Percentiles rank a stretch among this genome's conserved stretches.
Evolutionary conservation across 2,797 vertebrate species (phyloP).

Genomic region (Smutsia temminckii): DNA sequence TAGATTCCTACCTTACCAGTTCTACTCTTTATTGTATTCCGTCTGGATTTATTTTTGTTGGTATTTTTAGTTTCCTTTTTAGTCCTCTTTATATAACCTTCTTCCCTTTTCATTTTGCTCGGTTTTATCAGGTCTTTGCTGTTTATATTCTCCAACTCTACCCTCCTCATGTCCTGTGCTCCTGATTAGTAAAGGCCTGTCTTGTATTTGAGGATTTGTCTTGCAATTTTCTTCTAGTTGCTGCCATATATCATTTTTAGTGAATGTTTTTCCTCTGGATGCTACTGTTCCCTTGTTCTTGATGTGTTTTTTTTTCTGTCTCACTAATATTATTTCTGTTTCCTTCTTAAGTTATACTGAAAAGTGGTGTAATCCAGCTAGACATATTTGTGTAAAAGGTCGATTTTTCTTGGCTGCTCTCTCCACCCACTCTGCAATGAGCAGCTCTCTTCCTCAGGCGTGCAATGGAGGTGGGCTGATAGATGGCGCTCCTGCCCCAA

Average conservation of each 20-base stretch:
- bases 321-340: not conserved
- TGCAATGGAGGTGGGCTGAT: not conserved
- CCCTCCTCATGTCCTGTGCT: not conserved
- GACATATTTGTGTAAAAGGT: not conserved
- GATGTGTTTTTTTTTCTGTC: not conserved
- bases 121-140: not conserved
- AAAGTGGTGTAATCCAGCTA: not conserved
- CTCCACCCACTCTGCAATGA: accelerated
- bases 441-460: not conserved
- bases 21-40: not conserved
- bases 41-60: not conserved
- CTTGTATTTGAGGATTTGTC: not conserved
- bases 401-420: not conserved
- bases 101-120: not conserved
- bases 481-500: accelerated
- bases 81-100: not conserved
- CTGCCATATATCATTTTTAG: not conserved
- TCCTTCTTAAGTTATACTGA: not conserved
- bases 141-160: not conserved
- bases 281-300: not conserved
- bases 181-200: no score
- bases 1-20: not conserved
- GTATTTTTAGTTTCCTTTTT: not conserved
- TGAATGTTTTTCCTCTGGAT: not conserved
- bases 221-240: not conserved